phyloP scores from a whole-genome alignment of 2,888 invertebrate species.

The Ochropleura leucogaster region DNA sequence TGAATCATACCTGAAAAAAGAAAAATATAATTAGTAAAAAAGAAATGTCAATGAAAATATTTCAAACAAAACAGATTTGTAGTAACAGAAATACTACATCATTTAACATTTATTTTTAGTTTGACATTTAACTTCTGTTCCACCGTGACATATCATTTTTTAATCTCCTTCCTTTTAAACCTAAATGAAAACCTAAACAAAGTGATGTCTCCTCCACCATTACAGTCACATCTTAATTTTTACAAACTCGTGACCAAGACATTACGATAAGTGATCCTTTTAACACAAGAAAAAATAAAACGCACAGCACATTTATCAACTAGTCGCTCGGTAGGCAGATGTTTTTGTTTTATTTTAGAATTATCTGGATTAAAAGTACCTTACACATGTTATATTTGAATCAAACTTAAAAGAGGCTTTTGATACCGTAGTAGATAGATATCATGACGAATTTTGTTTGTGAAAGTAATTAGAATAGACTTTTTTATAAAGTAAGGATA shows the following conservation, averaged over 20 bases:
- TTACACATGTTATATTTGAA: constrained; percentile 47
- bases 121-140: constrained; percentile 9
- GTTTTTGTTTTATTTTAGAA: constrained; percentile 51
- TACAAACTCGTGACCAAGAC: constrained; percentile 58
- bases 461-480: background rate
- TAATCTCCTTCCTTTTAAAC: constrained; percentile 23
- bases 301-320: constrained; percentile 59
- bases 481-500: background rate
- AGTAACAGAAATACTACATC: background rate
- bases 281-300: constrained; percentile 60
- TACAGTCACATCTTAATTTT: constrained; percentile 61
- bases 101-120: too few relatives aligned
- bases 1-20: constrained; percentile 48
- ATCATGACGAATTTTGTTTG: background rate
- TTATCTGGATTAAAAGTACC: constrained; percentile 56
- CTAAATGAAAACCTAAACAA: constrained; percentile 36
- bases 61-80: background rate
- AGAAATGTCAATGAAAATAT: background rate
- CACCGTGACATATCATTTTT: background rate
- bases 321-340: constrained; percentile 58
- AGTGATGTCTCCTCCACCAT: constrained; percentile 42
- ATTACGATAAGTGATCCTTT: constrained; percentile 64
- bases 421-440: constrained; percentile 12
- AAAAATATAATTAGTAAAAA: constrained; percentile 8
- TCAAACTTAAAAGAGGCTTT: constrained; percentile 39